Base-by-base conservation (phyloP, 2,888 invertebrate species). In the Chromoteleia sp. region DNA sequence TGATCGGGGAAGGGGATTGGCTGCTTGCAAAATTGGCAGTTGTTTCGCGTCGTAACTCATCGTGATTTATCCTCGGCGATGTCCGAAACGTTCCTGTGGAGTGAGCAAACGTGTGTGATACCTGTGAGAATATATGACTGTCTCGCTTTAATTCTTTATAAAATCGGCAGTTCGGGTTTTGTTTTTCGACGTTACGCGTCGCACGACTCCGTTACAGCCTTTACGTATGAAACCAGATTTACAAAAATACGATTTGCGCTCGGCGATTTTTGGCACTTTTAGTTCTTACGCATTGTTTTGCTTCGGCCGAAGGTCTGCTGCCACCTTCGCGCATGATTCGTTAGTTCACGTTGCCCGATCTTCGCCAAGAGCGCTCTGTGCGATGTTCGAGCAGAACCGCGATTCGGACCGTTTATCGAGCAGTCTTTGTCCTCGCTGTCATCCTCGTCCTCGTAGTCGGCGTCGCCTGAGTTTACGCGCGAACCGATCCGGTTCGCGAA, bases 241-340 rank as follows among this genome's bases (percentile, higher is more conserved):
- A 91, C 89, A 91, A 91, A 91, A 91, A 91, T 91, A 91, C 91
- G 90, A 86, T 89, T 88, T 89, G 88, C 89, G 87, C 87, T 90
- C 89, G 89, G 88, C 90, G 89, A 84, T 86, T 85, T 89, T 91
- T 90, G 90, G 90, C 90, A 90, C 90, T 90, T 89, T 86, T 43
- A 45, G 86, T 85, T 84, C 85, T 71, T 75, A 81, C 85, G 84
- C 87, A 15, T 45, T 58, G 56, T 41, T 43, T 30, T 74, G 83
- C 19, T 52, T 15, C 17, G 10, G 14, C 30, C 41, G 54, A 41
- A 52, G 29, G 45, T 50, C 29, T 5, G 61, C 70, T 39, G 58
- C 56, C 70, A 75, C 54, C 83, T 45, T 43, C 63, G 14, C 17
- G 15, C 21, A 8, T 25, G 25, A n/a, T 50, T 15, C 5, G 39